Evolutionary conservation across 2,797 vertebrate genomes (phyloP), one percentile per base, ranked within the genome.

Genomic region (Pangasius mekongensis): DNA sequence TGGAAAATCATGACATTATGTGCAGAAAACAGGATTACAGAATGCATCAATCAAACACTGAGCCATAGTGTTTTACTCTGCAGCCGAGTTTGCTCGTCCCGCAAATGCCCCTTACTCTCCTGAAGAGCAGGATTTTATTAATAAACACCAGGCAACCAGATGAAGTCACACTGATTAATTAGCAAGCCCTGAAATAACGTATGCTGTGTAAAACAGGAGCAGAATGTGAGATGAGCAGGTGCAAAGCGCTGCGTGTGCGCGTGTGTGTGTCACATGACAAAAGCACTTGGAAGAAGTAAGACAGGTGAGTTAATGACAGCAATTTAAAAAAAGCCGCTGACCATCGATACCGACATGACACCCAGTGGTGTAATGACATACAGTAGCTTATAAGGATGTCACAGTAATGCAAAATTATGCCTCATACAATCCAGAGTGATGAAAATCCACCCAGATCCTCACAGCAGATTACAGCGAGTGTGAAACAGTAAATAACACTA

Each of bases 91-190:
- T 49, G 83, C 86, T 81, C 74, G 1, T 87, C 85, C 43, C 64
- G n/a, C 27, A 60, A 88, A 73, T 56, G 30, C 43, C 43, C 60
- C 24, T 36, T 30, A 62, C 43, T 47, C 83, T 78, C 56, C 36
- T 78, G 83, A 43, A 74, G 76, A 81, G 39, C 27, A 62, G 62
- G 78, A 54, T 82, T 86, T 86, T 89, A 90, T 86, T 89, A 89
- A 90, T 88, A 89, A 87, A 89, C 88, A 89, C 82, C 86, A 87
- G 84, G 84, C 87, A 86, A 30, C 64, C 87, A 66, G 73, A 77
- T 52, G 83, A 87, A 89, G 83, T 91, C 86, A 27, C 36, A 30
- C 87, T 87, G 89, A 91, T 91, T 91, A 90, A 92, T 91, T 91
- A 92, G 85, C 89, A 90, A 69, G 52, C 73, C 73, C 73, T 86